phyloP scores from a whole-genome alignment of 2,888 invertebrate genomes.

The Diploptera punctata region DNA sequence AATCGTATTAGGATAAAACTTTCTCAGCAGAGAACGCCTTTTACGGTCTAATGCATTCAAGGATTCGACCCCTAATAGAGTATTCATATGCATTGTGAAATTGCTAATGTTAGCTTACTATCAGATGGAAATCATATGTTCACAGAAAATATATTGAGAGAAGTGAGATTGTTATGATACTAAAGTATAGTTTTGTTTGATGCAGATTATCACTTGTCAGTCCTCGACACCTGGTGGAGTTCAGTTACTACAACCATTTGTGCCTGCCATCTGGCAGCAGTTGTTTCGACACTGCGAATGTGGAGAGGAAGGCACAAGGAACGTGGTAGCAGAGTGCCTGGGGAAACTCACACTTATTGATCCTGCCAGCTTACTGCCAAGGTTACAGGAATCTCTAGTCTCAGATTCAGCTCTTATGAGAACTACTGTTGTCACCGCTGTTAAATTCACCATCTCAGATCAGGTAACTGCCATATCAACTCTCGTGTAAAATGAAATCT shows the following conservation, averaged over 20 bases:
- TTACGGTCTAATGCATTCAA: too few relatives aligned
- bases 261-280: conserved; percentile 91
- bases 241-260: conserved; percentile 77
- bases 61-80: too few relatives aligned
- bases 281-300: conserved; percentile 95
- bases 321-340: conserved; percentile 98
- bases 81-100: too few relatives aligned
- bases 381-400: conserved; percentile 80
- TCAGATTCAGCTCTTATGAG: conserved; percentile 86
- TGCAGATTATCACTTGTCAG: conserved; percentile 82
- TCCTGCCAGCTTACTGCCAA: conserved; percentile 86
- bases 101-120: too few relatives aligned
- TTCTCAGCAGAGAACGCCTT: too few relatives aligned
- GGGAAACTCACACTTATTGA: conserved; percentile 95
- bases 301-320: conserved; percentile 96
- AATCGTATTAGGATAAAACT: too few relatives aligned
- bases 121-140: too few relatives aligned
- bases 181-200: too few relatives aligned
- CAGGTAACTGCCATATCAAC: conserved; percentile 57
- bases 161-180: too few relatives aligned
- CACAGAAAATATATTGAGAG: too few relatives aligned
- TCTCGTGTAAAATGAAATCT: too few relatives aligned
- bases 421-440: conserved; percentile 96
- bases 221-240: conserved; percentile 77
- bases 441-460: conserved; percentile 98